These are phyloP conservation scores for Cremastinae sp. DNA, from an alignment of 2,888 invertebrate species.

Conservation along the genomic window DNA sequence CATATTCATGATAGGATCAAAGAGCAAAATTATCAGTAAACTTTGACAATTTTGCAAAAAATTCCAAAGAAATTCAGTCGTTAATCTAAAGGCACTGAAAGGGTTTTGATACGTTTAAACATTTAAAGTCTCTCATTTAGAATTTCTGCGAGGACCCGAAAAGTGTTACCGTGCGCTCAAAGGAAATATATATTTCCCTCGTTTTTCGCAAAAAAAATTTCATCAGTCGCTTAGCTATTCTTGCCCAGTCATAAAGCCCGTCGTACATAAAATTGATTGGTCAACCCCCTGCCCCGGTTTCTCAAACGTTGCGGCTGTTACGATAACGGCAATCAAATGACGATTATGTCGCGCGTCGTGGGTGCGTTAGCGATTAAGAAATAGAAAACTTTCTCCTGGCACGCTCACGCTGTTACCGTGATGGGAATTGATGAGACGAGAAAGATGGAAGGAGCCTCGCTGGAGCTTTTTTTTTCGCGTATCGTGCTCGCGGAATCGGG, in stretches of 20 bases:
- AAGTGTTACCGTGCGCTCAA: too few relatives aligned
- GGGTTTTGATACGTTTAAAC: too few relatives aligned
- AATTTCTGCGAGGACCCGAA: too few relatives aligned
- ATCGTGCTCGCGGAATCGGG: neutral
- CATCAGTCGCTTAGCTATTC: constrained; percentile 4
- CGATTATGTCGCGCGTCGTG: constrained; percentile 42
- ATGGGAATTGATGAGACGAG: constrained; percentile 37
- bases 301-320: constrained; percentile 45
- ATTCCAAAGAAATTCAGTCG: too few relatives aligned
- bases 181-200: neutral
- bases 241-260: constrained; percentile 5
- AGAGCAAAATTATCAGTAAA: too few relatives aligned
- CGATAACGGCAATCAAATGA: constrained; percentile 55
- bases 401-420: constrained; percentile 47
- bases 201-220: constrained; percentile 12
- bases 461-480: constrained; percentile 13
- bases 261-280: constrained; percentile 28
- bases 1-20: too few relatives aligned
- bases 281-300: constrained; percentile 37
- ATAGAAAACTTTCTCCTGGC: constrained; percentile 57
- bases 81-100: too few relatives aligned
- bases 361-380: constrained; percentile 50
- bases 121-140: too few relatives aligned
- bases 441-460: neutral
- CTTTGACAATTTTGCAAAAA: too few relatives aligned